Percentiles rank a stretch among this genome's conserved stretches.
Conservation (phyloP, 2,113 vertebrate genomes). For the Nerophis lumbriciformis region DNA sequence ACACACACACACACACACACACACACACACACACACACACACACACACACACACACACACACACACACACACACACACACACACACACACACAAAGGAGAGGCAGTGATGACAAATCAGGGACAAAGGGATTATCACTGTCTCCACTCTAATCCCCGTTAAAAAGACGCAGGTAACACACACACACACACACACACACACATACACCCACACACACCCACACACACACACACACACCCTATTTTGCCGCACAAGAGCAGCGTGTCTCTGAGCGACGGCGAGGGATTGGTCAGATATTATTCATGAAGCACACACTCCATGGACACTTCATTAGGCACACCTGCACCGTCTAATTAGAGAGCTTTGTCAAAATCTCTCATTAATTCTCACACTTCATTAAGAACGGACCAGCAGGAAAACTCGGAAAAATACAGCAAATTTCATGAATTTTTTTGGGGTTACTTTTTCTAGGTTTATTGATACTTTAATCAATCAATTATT, state of each 20-base stretch:
- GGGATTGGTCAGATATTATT: constrained; percentile 25
- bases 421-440: no score
- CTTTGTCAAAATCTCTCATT: not conserved
- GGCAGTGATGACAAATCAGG: constrained; percentile 66
- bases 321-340: not conserved
- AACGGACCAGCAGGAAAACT: no score
- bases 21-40: constrained; percentile 20
- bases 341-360: not conserved
- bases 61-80: constrained; percentile 28
- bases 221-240: constrained; percentile 40
- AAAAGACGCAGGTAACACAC: constrained; percentile 59
- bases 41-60: constrained; percentile 34
- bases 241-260: constrained; percentile 38
- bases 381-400: no score
- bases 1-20: constrained; percentile 43
- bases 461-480: no score
- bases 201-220: constrained; percentile 35
- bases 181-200: constrained; percentile 38
- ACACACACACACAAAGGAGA: constrained; percentile 33
- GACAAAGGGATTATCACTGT: constrained; percentile 72
- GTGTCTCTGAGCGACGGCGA: constrained; percentile 23
- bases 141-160: constrained; percentile 65
- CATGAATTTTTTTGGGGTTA: no score
- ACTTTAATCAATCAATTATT: no score
- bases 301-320: not conserved